Base-by-base conservation (phyloP, 2,888 invertebrate species). In the Ichneumoninae sp. region DNA sequence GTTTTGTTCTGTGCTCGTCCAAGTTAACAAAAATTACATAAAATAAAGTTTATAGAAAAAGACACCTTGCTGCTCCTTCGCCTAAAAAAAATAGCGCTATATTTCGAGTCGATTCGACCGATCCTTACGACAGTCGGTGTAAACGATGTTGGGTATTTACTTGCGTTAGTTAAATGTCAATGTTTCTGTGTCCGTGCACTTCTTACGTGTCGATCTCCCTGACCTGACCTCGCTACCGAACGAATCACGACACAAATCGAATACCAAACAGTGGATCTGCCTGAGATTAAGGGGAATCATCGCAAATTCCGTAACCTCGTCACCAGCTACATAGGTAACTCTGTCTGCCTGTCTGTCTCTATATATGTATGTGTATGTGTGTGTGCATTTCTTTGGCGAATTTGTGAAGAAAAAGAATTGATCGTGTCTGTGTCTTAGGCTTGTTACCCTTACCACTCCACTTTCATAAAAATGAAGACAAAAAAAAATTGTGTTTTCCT, bases 271-370 rank as follows among this genome's bases (percentile, higher is more conserved):
- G 99, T 98, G 98, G 98, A 99, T 96, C 97, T 98, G 95, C 98
- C 98, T 95, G 98, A 98, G 96, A 97, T 98, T 95, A 98, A 98
- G 96, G 98, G 98, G 95, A 98, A 98, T 95, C 98, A 98, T 96
- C 97, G 98, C 96, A 99, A 99, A 96, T 99, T 99, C 97, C 97
- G 99, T 96, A 99, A 98, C 95, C 97, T 99, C 96, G 99, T 99
- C 95, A 98, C 98, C 96, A 98, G 98, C 96, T 98, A 98, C 95
- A 98, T 99, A 98, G 99, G 99, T 99, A 98, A 87, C 89, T 87
- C 81, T 89, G 89, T 89, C 89, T 92, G 88, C 88, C 85, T 89
- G 89, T 91, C 88, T 90, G 89, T 91, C 88, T 91, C 86, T 89
- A 85, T 88, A 82, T 85, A 83, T 72, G 44, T 85, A 83, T 72